Conservation (phyloP, 2,797 vertebrate genomes). For the Falco naumanni region DNA sequence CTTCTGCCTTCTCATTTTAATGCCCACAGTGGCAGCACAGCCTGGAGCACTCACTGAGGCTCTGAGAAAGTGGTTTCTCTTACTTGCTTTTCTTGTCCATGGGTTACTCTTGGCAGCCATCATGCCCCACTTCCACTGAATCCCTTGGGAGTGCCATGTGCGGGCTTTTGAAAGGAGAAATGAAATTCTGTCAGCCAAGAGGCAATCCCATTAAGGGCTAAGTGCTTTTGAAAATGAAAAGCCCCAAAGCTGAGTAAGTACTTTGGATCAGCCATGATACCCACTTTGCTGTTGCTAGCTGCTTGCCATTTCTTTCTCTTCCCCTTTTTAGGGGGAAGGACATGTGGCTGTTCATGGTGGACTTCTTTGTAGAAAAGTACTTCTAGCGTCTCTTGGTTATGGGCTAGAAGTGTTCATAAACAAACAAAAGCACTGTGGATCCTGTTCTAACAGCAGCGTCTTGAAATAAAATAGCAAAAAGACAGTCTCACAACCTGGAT, state of each 20-base stretch:
- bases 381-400: background rate
- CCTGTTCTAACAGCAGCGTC: background rate
- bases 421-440: background rate
- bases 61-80: background rate
- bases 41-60: background rate
- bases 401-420: background rate
- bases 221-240: conserved; percentile 23
- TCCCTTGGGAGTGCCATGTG: background rate
- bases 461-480: background rate
- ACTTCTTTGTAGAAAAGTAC: background rate
- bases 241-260: background rate
- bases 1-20: background rate
- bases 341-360: background rate
- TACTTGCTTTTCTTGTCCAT: conserved; percentile 1
- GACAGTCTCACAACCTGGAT: background rate
- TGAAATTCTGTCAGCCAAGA: background rate
- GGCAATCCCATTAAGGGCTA: background rate
- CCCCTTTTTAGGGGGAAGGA: conserved; percentile 18
- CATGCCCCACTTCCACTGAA: background rate
- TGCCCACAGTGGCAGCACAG: background rate
- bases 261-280: background rate
- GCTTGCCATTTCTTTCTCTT: conserved; percentile 19
- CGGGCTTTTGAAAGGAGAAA: background rate
- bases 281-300: background rate
- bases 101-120: background rate